Evolutionary conservation across 2,797 vertebrate genomes (phyloP), one percentile per base, ranked within the genome.

Genomic region (Phalloptychus januarius): DNA sequence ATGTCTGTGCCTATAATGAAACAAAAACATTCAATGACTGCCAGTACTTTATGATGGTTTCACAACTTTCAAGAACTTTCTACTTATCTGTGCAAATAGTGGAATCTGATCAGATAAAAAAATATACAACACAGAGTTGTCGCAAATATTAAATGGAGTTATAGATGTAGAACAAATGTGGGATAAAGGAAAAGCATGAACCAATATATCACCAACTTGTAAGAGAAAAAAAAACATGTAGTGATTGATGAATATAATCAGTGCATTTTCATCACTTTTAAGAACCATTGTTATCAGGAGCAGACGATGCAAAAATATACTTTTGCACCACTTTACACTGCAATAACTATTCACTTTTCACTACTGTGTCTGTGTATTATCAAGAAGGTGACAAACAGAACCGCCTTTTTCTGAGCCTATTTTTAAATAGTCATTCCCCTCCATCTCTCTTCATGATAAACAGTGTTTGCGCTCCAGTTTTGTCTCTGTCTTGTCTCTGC

Each of bases 401-500:
- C 38, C 1, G 40, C 12, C 38, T 25, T 31, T 46, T 45, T 70
- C 71, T 65, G 56, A 67, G n/a, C 50, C 20, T 70, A 44, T 69
- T 42, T 69, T 69, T 69, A 42, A 69, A 69, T 40, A 44, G 2
- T 45, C 23, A 45, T 31, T 1, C 20, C 2, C 25, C 46, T 72
- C 70, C 67, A 28, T 74, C 61, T 13, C n/a, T 81, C 50, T 45
- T 36, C 23, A 15, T 38, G 33, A 79, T 74, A 20, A 13, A 72
- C 5, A 18, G 52, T 36, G 33, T 52, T 44, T 10, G 72, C 40
- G 10, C 52, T 79, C 46, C 69, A 45, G 40, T 31, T 77, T 72
- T 61, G 40, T 28, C 42, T 76, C 45, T 18, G 58, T 75, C 0
- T 77, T 4, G 12, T 82, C 56, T 76, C 70, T 38, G 52, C 74